Conservation (phyloP, 2,113 vertebrate species). For the Eonycteris spelaea region DNA sequence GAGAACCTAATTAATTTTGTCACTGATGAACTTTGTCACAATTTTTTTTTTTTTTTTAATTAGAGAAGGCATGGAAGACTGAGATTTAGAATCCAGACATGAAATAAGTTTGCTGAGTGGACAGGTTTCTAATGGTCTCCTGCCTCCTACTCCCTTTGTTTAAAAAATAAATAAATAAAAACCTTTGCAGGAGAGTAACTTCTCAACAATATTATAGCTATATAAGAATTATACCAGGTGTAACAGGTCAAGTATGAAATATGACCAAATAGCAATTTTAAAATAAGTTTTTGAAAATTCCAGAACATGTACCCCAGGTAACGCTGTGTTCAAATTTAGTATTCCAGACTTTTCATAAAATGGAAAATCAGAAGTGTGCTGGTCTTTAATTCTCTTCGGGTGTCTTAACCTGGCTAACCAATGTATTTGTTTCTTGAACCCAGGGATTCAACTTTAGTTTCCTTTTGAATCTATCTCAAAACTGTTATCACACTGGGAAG, state of each 20-base stretch:
- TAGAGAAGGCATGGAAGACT: not conserved
- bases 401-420: not conserved
- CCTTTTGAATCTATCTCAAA: not conserved
- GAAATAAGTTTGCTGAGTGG: not conserved
- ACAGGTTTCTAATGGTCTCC: not conserved
- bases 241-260: not conserved
- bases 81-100: not conserved
- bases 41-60: not conserved
- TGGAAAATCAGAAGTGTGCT: not conserved
- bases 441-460: not conserved
- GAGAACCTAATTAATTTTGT: constrained; percentile 14
- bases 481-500: not conserved
- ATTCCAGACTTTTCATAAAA: not conserved
- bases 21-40: not conserved
- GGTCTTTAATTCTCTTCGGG: not conserved
- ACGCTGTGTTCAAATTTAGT: not conserved
- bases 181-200: not conserved
- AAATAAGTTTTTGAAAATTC: not conserved
- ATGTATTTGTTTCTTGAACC: not conserved
- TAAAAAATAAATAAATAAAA: not conserved
- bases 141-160: not conserved
- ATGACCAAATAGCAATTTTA: not conserved
- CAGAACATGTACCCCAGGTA: not conserved
- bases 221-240: not conserved
- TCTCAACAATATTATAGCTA: not conserved